Evolutionary conservation across 2,888 invertebrate species (phyloP).

Genomic region (Sesia apiformis): DNA sequence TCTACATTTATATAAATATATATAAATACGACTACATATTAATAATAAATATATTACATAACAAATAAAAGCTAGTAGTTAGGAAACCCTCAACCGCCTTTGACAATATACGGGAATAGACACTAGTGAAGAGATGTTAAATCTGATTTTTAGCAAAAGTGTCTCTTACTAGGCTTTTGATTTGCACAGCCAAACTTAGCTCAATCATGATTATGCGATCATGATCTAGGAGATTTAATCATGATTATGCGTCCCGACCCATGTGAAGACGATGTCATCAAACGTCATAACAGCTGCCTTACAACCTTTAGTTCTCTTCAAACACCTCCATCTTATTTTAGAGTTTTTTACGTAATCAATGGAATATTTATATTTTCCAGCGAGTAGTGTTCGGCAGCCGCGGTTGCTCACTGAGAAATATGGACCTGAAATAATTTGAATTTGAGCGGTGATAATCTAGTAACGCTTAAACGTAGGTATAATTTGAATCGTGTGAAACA

Average conservation of each 20-base stretch:
- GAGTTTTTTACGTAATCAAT: background rate
- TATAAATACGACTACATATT: no score
- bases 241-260: background rate
- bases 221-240: background rate
- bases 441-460: background rate
- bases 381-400: background rate
- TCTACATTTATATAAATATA: no score
- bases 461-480: no score
- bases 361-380: background rate
- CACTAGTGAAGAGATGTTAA: no score
- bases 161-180: no score
- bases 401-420: background rate
- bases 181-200: background rate
- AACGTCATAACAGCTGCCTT: background rate
- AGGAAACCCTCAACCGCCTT: no score
- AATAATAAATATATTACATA: no score
- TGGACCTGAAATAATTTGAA: background rate
- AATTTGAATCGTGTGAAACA: no score
- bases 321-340: conserved; percentile 12
- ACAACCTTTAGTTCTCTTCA: conserved; percentile 1
- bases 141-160: no score
- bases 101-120: no score
- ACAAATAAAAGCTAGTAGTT: no score
- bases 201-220: background rate
- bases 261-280: background rate